Evolutionary conservation across 1,140 invertebrate genomes (phyloP), one percentile per base, ranked within the genome.

Genomic region (Wasmannia auropunctata): DNA sequence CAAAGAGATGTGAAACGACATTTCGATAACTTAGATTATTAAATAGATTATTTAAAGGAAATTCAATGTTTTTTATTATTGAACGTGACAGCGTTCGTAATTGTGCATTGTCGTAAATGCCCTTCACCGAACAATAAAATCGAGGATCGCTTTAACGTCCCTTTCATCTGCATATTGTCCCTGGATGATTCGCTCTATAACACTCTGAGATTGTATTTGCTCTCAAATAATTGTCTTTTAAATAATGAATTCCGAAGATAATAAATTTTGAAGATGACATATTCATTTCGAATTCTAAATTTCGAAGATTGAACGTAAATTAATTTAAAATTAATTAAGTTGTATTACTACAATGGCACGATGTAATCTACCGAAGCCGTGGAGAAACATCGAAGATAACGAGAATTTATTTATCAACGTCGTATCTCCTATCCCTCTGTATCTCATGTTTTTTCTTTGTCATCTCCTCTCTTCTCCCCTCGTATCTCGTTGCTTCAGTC

Each of bases 371-470:
- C 25, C 25, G n/a, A 87, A 43, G 51, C 54, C 37, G 1, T n/a
- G 56, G 63, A 37, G 79, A 77, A 14, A 72, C 19, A 8, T 72
- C 28, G 63, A 77, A 34, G 70, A 40, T 87, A 87, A 87, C 16
- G 11, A 6, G 31, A 87, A 77, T 88, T 86, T 81, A 89, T 63
- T 49, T 65, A 51, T 76, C 83, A 40, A 69, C 51, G 56, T 67
- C 72, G 10, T 51, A 10, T 84, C n/a, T 49, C 34, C 16, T 25
- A 25, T 49, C 51, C 34, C 46, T 60, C 56, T 62, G 40, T 46
- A 28, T 56, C 3, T 58, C n/a, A n/a, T n/a, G n/a, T n/a, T n/a
- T n/a, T 58, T 62, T 14, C 11, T 11, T 19, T 37, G 1, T 40
- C 37, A 10, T 49, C 22, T 70, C 54, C 69, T 62, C 16, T 58